Evolutionary conservation across 2,797 vertebrate genomes (phyloP), one percentile per base, ranked within the genome.

Genomic region (Apogon talboti): DNA sequence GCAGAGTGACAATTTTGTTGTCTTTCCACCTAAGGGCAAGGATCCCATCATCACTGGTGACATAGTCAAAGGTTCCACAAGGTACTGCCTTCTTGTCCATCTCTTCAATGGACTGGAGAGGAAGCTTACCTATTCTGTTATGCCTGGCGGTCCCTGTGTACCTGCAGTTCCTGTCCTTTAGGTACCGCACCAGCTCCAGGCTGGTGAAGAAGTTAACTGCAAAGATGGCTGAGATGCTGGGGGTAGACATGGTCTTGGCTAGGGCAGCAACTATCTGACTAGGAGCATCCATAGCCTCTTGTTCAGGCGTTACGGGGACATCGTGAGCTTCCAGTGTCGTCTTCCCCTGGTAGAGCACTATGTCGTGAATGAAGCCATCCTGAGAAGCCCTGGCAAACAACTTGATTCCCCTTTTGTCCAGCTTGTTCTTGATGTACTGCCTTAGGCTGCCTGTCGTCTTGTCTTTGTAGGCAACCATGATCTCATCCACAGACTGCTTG

Each of bases 381-480:
- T 56, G 0, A 56, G 40, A 43, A 11, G 40, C 53, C 18, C 53
- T 44, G 10, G 53, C 10, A 56, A 44, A 57, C 7, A 57, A 15
- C 1, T 56, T 56, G 4, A 44, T 44, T 5, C 24, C 41, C 24
- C 41, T 33, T 11, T 56, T 44, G 11, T 38, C 15, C 2, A 15
- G 11, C 15, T 52, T 15, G 51, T 19, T 14, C 16, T 54, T 54
- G 2, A 54, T 24, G 7, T 21, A 54, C 15, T 54, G 37, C 35
- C 51, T 54, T 16, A 62, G 15, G 28, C 65, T 76, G 4, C 30
- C 43, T 28, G 73, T 41, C 19, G 43, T 67, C 16, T 59, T 68
- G 1, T 13, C 59, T 64, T 66, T 79, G 61, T 58, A 54, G 33
- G 66, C 66, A 57, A 61, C 60, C 33, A 57, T 78, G 6, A 75